Evolutionary conservation across 2,113 vertebrate species (phyloP), one percentile per base, ranked within the genome.

Genomic region (Ciconia stormi): DNA sequence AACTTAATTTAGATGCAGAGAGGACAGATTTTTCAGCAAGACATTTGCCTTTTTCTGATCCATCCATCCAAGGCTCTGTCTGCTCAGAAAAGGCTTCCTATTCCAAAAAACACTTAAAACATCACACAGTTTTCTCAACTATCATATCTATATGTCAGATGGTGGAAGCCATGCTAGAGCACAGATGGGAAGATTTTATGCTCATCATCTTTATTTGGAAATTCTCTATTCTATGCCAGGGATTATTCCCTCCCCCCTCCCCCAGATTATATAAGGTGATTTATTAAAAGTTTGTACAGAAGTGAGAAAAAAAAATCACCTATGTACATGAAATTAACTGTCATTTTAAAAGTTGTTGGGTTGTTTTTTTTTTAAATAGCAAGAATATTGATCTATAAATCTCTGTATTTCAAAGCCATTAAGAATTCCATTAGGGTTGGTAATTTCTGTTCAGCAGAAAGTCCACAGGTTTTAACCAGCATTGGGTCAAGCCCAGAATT

Each of bases 21-120:
- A 73, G 50, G 66, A 77, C 19, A 90, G 32, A 77, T 88, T 74
- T 86, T 93, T 89, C 72, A 83, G 16, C 47, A 76, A 91, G 82
- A 81, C 17, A 44, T 96, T 88, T 87, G 38, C 38, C 16, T 93
- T 90, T 95, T 78, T 81, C 63, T 89, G n/a, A 84, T 86, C 50
- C 46, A 87, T 84, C 69, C 52, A 73, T 70, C 19, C 38, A 92
- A 73, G 22, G 20, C 29, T 77, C 82, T 80, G 34, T 32, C 49
- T 90, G 21, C 40, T 82, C 53, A 82, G 65, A 58, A 87, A 72
- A 85, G 27, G 14, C 27, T 76, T 34, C 20, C 13, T 63, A 34
- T 67, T 72, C 65, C 47, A 82, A 84, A 89, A 85, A 2, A 2
- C 27, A 49, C 11, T 81, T 61, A 56, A 82, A 87, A 29, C 11